phyloP scores from a whole-genome alignment of 1,140 invertebrate genomes.

The Lysiphlebus fabarum region DNA sequence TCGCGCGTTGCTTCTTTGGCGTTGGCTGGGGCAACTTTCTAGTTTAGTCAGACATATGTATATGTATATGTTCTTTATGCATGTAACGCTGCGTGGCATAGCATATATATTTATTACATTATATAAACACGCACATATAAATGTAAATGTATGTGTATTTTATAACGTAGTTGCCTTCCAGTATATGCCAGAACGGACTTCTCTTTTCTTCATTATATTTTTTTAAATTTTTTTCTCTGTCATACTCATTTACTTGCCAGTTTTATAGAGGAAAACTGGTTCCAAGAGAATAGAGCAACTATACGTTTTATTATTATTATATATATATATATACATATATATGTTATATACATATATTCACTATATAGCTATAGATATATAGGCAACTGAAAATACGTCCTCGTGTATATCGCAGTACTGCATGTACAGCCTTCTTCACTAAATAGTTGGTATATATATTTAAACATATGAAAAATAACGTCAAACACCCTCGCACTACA shows the following conservation, averaged over 20 bases:
- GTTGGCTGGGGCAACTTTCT: conserved; percentile 53
- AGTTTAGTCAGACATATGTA: conserved; percentile 48
- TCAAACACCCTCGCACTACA: conserved; percentile 16
- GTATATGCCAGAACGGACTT: conserved; percentile 17
- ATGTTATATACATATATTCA: conserved; percentile 1
- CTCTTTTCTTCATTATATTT: conserved; percentile 23
- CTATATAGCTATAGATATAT: too few relatives aligned
- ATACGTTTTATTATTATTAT: conserved; percentile 33
- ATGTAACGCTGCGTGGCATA: conserved; percentile 29
- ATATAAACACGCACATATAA: conserved; percentile 13
- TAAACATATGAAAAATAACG: conserved; percentile 11
- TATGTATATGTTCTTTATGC: conserved; percentile 1
- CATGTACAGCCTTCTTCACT: neutral
- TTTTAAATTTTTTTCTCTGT: conserved; percentile 19
- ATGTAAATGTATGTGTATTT: conserved; percentile 20
- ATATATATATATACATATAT: too few relatives aligned
- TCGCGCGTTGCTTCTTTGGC: conserved; percentile 42
- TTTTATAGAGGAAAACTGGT: conserved; percentile 52
- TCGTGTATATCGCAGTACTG: neutral
- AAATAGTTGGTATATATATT: neutral
- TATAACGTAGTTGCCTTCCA: conserved; percentile 16
- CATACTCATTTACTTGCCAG: conserved; percentile 11
- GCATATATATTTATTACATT: too few relatives aligned
- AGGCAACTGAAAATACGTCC: conserved; percentile 31
- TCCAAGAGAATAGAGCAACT: conserved; percentile 54